Evolutionary conservation across 2,797 vertebrate genomes (phyloP), one percentile per base, ranked within the genome.

Genomic region (Labeo calbasu): DNA sequence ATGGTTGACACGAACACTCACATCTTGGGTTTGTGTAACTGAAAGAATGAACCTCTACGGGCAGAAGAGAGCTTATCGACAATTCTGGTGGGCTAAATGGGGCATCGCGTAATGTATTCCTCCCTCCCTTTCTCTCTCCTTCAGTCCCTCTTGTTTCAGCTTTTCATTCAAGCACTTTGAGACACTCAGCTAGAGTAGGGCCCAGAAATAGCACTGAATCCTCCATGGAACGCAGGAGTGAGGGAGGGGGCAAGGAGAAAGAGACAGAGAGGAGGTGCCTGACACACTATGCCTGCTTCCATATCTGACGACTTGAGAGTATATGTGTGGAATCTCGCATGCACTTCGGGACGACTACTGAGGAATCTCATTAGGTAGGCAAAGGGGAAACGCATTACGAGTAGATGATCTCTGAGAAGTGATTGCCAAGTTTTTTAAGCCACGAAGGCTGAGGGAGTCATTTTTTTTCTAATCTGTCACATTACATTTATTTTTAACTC

Each of bases 41-140:
- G 53, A 85, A 87, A 84, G 63, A 86, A 90, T 87, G 87, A 88
- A 91, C 75, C 76, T 88, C 87, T 84, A 86, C 15, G 28, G 86
- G 87, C 91, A 89, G 89, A 88, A 89, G 83, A 89, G 89, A 73
- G 88, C 83, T 89, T 87, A 90, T 89, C 40, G 86, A 84, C 88
- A 81, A 89, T 86, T 90, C 89, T 79, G 89, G 89, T 90, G 87
- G 86, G 91, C 88, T 91, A 93, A 93, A 93, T 92, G 91, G 89
- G 88, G 63, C 88, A 88, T 89, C 78, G 7, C 57, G 36, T 88
- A 85, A 89, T 87, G 82, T 79, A 85, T 86, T 83, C 88, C 83
- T 53, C 87, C 85, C 83, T 83, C 69, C n/a, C 53, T 72, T 59
- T 79, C 28, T 13, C 71, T 40, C 59, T 76, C 66, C 70, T 86